Percentiles rank a stretch among this genome's conserved stretches.
phyloP scores from a whole-genome alignment of 1,140 invertebrate species.

The Drosophila trapezifrons region DNA sequence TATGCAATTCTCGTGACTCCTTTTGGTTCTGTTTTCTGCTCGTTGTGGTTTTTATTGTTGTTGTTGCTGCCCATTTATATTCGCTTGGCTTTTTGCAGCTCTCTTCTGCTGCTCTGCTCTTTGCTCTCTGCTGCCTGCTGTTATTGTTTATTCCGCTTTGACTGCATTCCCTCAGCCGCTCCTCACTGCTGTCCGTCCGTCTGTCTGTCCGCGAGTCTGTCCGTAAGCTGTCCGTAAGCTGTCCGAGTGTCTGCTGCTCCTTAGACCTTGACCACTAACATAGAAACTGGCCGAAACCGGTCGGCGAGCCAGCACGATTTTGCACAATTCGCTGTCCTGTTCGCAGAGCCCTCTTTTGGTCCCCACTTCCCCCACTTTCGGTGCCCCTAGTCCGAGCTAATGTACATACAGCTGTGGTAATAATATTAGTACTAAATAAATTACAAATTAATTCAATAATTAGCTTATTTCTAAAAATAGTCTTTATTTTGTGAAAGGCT shows the following conservation, averaged over 20 bases:
- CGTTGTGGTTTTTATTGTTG: constrained; percentile 45
- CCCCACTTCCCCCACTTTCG: background rate
- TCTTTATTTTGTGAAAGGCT: no score
- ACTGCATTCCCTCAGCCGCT: constrained; percentile 49
- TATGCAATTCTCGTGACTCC: constrained; percentile 74
- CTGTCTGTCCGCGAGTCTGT: constrained; percentile 3
- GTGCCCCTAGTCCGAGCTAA: background rate
- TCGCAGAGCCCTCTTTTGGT: background rate
- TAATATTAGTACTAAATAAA: background rate
- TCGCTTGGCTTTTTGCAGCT: constrained; percentile 36
- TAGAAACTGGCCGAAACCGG: constrained; percentile 72
- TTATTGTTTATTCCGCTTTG: constrained; percentile 72
- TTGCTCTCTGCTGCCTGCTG: constrained; percentile 20
- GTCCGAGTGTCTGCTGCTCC: constrained; percentile 69
- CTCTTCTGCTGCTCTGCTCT: constrained; percentile 12
- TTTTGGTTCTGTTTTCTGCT: constrained; percentile 56
- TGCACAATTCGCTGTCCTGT: constrained; percentile 31
- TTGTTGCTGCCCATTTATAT: constrained; percentile 36
- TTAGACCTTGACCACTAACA: constrained; percentile 84
- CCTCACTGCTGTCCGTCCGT: constrained; percentile 12
- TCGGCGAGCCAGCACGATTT: constrained; percentile 40
- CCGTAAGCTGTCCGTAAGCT: background rate
- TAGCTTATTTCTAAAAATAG: no score
- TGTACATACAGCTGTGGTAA: background rate
- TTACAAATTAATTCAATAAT: no score